Evolutionary conservation across 2,113 vertebrate species (phyloP), one percentile per base, ranked within the genome.

Genomic region (Macaca mulatta): DNA sequence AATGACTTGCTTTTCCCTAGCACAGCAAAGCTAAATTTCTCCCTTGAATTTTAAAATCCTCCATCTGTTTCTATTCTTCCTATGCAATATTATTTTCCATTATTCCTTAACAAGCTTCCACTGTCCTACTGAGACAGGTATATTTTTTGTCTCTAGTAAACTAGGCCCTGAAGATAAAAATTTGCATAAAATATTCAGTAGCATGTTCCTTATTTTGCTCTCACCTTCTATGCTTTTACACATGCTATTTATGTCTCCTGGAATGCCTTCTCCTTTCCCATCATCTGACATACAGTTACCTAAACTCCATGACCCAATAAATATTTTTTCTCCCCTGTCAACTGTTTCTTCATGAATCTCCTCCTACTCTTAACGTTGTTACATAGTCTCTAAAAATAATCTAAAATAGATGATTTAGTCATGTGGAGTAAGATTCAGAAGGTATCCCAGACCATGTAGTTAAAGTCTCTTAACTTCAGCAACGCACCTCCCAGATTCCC

Each of bases 131-230:
- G n/a, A 98, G 84, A 86, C 64, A 98, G 72, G 93, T 93, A 78
- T 85, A 80, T 75, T 95, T 97, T 96, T 96, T 96, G 83, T 93
- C 86, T 95, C 40, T 85, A 67, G 72, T 93, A 96, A 98, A 97
- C 79, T 80, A 93, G 74, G n/a, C 67, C 79, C 90, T 79, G 55
- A 96, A 96, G 96, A 93, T 82, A 77, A 94, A 92, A 96, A 94
- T 96, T 82, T 96, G 35, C 59, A 89, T 96, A 94, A 96, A 86
- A 93, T 97, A 94, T 96, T 96, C 74, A 91, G 74, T 72, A 93
- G 32, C 86, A 78, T 96, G 95, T 89, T 92, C 25, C 45, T 86
- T 91, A 69, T 92, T 96, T 97, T 72, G n/a, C n/a, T 69, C 11
- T 86, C 11, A 67, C 86, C 35, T 93, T 89, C 30, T 93, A 87